These are phyloP conservation scores for Spea hammondii DNA, from an alignment of 2,797 vertebrate genomes.

Conservation along the genomic window DNA sequence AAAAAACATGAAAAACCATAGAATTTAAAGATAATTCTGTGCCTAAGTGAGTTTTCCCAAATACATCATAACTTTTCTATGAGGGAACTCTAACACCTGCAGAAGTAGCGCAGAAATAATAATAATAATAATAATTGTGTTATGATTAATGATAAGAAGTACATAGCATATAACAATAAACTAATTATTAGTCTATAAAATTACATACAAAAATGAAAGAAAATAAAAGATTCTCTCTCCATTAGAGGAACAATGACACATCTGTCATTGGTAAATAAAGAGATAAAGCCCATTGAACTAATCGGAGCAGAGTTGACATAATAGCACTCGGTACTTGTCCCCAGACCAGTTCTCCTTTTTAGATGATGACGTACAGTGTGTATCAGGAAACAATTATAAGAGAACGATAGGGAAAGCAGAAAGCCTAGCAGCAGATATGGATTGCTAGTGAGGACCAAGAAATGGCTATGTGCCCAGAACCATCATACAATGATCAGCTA, in stretches of 20 bases:
- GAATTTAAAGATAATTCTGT: too few species aligned
- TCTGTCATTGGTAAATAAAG: conserved; percentile 40
- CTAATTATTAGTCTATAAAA: neutral
- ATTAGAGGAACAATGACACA: conserved; percentile 39
- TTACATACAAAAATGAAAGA: neutral
- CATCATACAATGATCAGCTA: neutral
- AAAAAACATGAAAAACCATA: too few species aligned
- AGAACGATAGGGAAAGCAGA: neutral
- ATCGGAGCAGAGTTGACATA: conserved; percentile 29
- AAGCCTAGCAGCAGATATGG: neutral
- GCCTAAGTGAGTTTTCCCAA: too few species aligned
- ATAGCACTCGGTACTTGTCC: conserved; percentile 3
- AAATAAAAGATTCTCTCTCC: conserved; percentile 12
- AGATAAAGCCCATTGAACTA: conserved; percentile 24
- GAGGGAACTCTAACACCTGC: too few species aligned
- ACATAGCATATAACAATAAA: neutral
- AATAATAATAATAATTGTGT: too few species aligned
- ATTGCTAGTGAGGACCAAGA: neutral
- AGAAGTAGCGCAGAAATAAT: too few species aligned
- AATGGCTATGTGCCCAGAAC: neutral
- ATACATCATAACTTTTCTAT: too few species aligned
- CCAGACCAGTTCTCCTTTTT: conserved; percentile 3
- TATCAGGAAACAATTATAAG: conserved; percentile 11
- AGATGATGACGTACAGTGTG: conserved; percentile 27
- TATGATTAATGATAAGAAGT: neutral